Base-by-base conservation (phyloP, 2,113 vertebrate genomes). In the Austrofundulus limnaeus region DNA sequence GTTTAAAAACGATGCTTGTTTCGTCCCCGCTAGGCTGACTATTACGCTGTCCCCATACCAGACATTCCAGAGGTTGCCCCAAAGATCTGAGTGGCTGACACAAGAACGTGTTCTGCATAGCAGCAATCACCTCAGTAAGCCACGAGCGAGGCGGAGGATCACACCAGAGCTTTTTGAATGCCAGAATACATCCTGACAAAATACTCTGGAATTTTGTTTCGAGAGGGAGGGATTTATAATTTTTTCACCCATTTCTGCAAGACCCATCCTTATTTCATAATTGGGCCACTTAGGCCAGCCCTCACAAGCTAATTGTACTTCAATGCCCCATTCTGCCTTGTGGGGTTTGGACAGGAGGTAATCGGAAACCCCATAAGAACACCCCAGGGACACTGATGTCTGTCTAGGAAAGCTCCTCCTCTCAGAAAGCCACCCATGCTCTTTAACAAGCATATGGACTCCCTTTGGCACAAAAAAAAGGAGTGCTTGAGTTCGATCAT, bases 41-140 rank as follows among this genome's bases (percentile, higher is more conserved):
- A 69, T 78, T 56, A 67, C 54, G 19, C 81, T 78, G 78, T 85
- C 66, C 83, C 81, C 87, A 91, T 90, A 90, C 87, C 86, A 92
- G 88, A 92, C 90, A 91, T 90, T 91, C 87, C 88, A 88, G 72
- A 88, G 86, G 82, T 81, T 87, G 83, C 81, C 87, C 86, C 78
- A 61, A 75, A 77, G 82, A 75, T 74, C 67, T 63, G 66, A 81
- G 76, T 55, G 64, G 84, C 85, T 82, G 86, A 87, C 87, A 80
- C 81, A 75, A 79, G 83, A 86, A 91, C 83, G 25, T 77, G 82
- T 81, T 78, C 75, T 76, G 66, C 80, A 75, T 75, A 80, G 62
- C 70, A 72, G 77, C 82, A 85, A 87, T 87, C 81, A 82, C 72
- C 78, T 84, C 81, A 81, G 67, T 52, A 61, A 68, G 80, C 82